These are phyloP conservation scores for Ariopsis seemanni DNA, from an alignment of 2,113 vertebrate genomes.

Conservation along the genomic window DNA sequence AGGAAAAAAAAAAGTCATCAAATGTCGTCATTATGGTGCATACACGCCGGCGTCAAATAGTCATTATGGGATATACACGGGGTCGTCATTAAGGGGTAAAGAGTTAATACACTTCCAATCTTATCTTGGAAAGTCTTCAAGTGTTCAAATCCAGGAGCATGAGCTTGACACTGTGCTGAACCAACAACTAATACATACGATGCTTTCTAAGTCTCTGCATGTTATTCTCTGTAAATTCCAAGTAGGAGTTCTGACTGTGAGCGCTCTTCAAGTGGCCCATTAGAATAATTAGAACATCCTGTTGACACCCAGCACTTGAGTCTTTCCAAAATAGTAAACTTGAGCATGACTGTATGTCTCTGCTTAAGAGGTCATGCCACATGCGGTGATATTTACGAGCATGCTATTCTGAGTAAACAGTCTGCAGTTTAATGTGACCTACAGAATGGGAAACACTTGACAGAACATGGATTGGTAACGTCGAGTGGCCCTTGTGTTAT, in stretches of 20 bases:
- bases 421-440: conserved; percentile 11
- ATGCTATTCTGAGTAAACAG: conserved; percentile 31
- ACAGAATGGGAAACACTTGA: not conserved
- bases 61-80: too few relatives aligned
- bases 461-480: conserved; percentile 2
- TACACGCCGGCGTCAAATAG: too few relatives aligned
- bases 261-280: conserved; percentile 20
- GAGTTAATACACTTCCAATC: not conserved
- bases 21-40: too few relatives aligned
- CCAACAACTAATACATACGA: not conserved
- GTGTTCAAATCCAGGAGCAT: not conserved
- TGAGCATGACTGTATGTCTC: not conserved
- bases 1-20: too few relatives aligned
- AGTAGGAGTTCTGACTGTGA: conserved; percentile 4
- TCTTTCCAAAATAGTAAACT: conserved; percentile 42
- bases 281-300: not conserved
- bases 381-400: conserved; percentile 8
- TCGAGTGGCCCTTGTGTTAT: not conserved
- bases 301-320: conserved; percentile 36
- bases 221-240: not conserved
- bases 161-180: not conserved
- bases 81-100: not conserved
- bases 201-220: not conserved
- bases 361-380: conserved; percentile 16
- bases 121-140: not conserved